Evolutionary conservation across 2,113 vertebrate genomes (phyloP).

Genomic region (Engraulis encrasicolus): DNA sequence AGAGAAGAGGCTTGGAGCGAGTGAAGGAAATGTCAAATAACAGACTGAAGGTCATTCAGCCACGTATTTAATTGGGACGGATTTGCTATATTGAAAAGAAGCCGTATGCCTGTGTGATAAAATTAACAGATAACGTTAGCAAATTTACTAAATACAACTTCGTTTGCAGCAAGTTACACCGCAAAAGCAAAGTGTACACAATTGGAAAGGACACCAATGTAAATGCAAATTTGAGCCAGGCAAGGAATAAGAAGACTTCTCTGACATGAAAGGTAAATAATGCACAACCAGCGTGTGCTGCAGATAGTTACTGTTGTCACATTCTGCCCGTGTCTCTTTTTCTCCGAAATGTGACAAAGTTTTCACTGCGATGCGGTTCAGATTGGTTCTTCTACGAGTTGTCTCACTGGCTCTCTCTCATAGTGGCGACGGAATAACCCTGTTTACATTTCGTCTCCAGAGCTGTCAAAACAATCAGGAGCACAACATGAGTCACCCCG

Average conservation of each 20-base stretch:
- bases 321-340: too few species aligned
- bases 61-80: neutral
- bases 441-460: neutral
- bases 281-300: neutral
- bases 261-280: neutral
- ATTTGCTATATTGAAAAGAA: neutral
- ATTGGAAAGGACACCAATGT: neutral
- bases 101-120: neutral
- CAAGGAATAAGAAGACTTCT: neutral
- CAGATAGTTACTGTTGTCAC: too few species aligned
- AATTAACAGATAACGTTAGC: neutral
- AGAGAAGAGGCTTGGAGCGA: neutral
- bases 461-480: constrained; percentile 5
- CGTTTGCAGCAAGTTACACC: neutral
- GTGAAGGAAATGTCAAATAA: neutral
- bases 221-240: neutral
- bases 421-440: neutral
- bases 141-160: neutral
- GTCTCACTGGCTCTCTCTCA: neutral
- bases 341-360: too few species aligned
- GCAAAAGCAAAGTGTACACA: neutral
- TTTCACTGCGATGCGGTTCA: neutral
- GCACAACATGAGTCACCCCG: neutral
- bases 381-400: neutral
- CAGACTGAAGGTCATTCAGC: constrained; percentile 12